Evolutionary conservation across 2,113 vertebrate species (phyloP).

Genomic region (Odocoileus virginianus): DNA sequence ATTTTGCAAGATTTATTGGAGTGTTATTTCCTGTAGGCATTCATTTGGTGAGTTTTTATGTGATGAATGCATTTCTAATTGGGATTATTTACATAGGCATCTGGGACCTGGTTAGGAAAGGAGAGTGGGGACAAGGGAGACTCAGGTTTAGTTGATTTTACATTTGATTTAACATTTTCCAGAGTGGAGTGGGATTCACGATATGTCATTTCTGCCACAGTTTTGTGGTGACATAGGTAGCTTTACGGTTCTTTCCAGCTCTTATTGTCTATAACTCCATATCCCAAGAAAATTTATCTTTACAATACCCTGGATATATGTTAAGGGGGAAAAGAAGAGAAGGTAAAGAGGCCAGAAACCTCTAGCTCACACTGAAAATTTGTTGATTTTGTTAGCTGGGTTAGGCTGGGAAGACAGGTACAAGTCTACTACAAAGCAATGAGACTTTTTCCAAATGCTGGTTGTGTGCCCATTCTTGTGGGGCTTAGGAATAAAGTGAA

Average conservation of each 20-base stretch:
- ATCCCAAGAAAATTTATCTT: constrained; percentile 11
- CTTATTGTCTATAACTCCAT: not conserved
- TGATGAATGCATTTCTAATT: constrained; percentile 66
- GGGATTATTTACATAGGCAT: constrained; percentile 67
- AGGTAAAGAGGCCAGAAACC: not conserved
- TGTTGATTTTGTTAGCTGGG: not conserved
- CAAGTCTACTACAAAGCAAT: not conserved
- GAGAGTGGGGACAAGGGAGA: not conserved
- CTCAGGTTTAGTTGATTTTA: not conserved
- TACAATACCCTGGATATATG: not conserved
- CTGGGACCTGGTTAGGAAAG: constrained; percentile 36
- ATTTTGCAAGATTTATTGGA: constrained; percentile 67
- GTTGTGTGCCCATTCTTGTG: not conserved
- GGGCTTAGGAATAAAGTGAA: not conserved
- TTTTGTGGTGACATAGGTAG: not conserved
- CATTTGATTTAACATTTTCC: not conserved
- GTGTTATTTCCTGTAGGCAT: constrained; percentile 64
- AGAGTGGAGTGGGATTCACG: not conserved
- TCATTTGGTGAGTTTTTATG: constrained; percentile 63
- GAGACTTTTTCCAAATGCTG: not conserved
- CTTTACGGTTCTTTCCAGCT: not conserved
- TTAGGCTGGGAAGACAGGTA: not conserved
- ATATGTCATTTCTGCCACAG: not conserved
- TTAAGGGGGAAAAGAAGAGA: not conserved
- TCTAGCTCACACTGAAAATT: not conserved